Base-by-base conservation (phyloP, 2,888 invertebrate species). In the Orthonevra nobilis region DNA sequence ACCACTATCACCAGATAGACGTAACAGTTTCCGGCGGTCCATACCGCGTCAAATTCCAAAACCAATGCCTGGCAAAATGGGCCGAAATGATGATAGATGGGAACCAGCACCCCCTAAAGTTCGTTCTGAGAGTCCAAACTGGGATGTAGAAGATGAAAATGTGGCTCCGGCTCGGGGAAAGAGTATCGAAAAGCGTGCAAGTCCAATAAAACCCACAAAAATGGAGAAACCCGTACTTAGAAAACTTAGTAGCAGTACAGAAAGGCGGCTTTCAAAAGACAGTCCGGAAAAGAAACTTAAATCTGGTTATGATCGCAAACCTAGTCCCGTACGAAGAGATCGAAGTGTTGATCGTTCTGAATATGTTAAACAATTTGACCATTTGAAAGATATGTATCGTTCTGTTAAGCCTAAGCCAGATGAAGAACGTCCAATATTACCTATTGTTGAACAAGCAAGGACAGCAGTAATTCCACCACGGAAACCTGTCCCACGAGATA, bases 11-110 rank as follows among this genome's bases (percentile, higher is more conserved):
- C 77, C 77, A 30, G 77, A 36, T 12, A 34, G 66, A 30, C 61
- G 60, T 12, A 81, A 81, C 0, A 84, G 83, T 69, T 83, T 84
- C 12, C 85, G 84, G 81, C 86, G 86, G 56, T 87, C 87, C 83
- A 86, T 86, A 30, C 83, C 82, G 9, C 56, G 81, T 2, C 81
- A 73, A 44, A 68, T 81, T 19, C 48, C 66, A 17, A 70, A 66
- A 46, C 64, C 70, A 40, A 36, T 77, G 19, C 79, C 83, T 1
- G 42, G 58, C 0, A 73, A 58, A 66, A 70, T 54, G 12, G 10
- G 23, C 10, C 64, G 82, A 66, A 52, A 83, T 77, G 42, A 81
- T 34, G 77, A 64, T 3, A 36, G 68, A 38, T 81, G 81, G 81
- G 81, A 74, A 42, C 50, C 68, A 7, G 77, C 69, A 56, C 66